Percentiles rank a stretch among this genome's conserved stretches.
Conservation (phyloP, 2,113 vertebrate genomes). For the Aspidoscelis tigris region DNA sequence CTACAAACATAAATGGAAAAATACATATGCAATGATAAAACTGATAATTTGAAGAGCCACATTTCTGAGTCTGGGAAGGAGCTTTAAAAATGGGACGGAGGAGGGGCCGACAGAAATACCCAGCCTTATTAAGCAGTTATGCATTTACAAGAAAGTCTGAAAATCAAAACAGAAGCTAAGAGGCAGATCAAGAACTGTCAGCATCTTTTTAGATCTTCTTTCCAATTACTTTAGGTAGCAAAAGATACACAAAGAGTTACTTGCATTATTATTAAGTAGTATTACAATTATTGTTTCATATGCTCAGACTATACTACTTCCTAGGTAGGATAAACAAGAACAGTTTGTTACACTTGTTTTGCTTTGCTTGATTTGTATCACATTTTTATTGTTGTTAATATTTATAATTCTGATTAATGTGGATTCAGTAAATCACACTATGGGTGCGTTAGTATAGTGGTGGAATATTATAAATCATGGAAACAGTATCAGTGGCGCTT, state of each 20-base stretch:
- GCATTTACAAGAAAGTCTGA: constrained; percentile 21
- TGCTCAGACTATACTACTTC: neutral
- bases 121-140: constrained; percentile 25
- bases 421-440: neutral
- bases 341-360: neutral
- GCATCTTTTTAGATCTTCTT: constrained; percentile 19
- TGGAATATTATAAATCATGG: too few species aligned
- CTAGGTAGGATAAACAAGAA: neutral
- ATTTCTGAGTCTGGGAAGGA: constrained; percentile 16
- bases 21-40: constrained; percentile 30
- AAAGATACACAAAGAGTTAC: neutral
- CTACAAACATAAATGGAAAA: constrained; percentile 21
- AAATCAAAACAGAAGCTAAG: constrained; percentile 35
- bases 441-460: too few species aligned
- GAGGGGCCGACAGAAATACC: neutral
- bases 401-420: neutral
- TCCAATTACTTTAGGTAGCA: constrained; percentile 5
- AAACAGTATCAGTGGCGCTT: too few species aligned
- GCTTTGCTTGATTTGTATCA: neutral
- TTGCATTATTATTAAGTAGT: neutral
- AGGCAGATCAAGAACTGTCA: constrained; percentile 30
- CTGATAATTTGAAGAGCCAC: constrained; percentile 34
- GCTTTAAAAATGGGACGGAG: constrained; percentile 21
- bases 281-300: neutral
- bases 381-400: neutral